Conservation (phyloP, 2,797 vertebrate genomes). For the Margarornis squamiger region DNA sequence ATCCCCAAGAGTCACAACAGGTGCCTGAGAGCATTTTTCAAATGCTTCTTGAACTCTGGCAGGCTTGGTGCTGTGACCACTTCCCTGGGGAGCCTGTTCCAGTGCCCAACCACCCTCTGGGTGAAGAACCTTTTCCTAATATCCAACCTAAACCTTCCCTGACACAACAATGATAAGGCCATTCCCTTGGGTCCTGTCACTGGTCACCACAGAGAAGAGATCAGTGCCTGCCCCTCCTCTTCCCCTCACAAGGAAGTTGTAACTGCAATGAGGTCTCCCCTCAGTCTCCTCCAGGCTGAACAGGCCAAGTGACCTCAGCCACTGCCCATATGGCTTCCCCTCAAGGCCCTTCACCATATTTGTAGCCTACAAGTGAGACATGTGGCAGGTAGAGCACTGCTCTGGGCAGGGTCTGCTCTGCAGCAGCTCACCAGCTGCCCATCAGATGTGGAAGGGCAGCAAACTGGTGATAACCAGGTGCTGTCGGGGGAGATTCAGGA, state of each 20-base stretch:
- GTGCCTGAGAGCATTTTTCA: background rate
- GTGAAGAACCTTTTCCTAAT: background rate
- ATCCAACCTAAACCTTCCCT: background rate
- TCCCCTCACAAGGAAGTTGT: background rate
- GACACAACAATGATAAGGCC: background rate
- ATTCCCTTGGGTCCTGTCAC: background rate
- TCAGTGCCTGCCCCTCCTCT: background rate
- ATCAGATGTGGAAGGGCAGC: background rate
- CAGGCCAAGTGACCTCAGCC: background rate
- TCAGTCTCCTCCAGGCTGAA: background rate
- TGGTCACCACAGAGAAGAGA: too few relatives aligned
- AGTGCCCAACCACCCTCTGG: background rate
- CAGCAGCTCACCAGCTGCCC: background rate
- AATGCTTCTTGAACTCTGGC: accelerated
- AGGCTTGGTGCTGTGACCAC: background rate
- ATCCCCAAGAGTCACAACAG: background rate
- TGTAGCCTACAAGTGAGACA: background rate
- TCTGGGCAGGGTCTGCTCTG: background rate
- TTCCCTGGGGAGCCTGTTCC: background rate
- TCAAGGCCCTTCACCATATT: background rate
- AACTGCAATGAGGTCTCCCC: background rate
- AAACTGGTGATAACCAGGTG: background rate
- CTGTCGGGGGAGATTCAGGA: background rate
- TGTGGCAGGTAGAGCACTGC: background rate
- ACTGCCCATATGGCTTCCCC: background rate